Base-by-base conservation (phyloP, 1,140 invertebrate species). In the Tetramorium simillimum region DNA sequence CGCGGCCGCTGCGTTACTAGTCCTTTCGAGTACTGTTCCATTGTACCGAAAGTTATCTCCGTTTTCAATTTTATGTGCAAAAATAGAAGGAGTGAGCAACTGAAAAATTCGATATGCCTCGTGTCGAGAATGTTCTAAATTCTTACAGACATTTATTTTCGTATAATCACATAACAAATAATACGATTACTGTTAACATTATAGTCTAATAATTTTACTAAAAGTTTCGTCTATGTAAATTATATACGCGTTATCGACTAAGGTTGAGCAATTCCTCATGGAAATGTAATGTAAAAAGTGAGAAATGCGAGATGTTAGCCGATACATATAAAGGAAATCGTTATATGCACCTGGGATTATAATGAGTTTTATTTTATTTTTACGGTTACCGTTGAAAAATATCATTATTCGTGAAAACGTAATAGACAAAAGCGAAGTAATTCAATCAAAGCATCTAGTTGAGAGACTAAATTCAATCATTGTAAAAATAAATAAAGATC, bases 11-110 rank as follows among this genome's bases (percentile, higher is more conserved):
- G 28, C 43, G 63, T 67, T 53, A 53, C 46, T 46, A 24, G 33
- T 82, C 24, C 43, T 82, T 73, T 58, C 40, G 18, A 43, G 18
- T 28, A 12, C 21, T 24, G 12, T 10, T 69, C 33, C 14, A 80
- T 80, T 70, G 65, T 58, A 43, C 18, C 33, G 16, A 58, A 46
- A 82, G 18, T 58, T 82, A 82, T 82, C 51, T 37, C 28, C 60
- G 37, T 80, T 82, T 82, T 58, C 18, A 49, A 46, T 82, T 73
- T 73, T 46, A 60, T 28, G 37, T 37, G 37, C 18, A 73, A 73
- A 33, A 82, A 43, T 46, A 18, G 24, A 46, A 69, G 14, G 6
- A 3, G 0, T 28, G 21, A 78, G 14, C 12, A 33, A 46, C 16
- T 63, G 2, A 33, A 69, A 69, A 69, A 72, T 70, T 40, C 6